phyloP scores from a whole-genome alignment of 2,113 vertebrate genomes.

The Protobothrops mucrosquamatus region DNA sequence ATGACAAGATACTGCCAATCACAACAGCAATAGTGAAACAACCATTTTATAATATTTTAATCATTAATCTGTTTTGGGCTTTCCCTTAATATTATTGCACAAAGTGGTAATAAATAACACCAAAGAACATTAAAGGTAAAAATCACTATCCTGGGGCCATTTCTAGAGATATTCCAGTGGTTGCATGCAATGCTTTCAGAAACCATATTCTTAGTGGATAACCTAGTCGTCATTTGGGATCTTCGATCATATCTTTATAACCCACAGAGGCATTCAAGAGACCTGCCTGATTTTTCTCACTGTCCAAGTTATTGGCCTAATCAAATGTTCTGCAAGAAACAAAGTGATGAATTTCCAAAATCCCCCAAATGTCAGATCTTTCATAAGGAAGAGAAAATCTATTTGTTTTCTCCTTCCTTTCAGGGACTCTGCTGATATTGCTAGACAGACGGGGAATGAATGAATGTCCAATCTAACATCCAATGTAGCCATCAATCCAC shows the following conservation, averaged over 20 bases:
- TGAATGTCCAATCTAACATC: not conserved
- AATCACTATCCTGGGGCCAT: not conserved
- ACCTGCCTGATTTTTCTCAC: not conserved
- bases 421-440: not conserved
- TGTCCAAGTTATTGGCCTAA: not conserved
- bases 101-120: not conserved
- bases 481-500: not conserved
- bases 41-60: not conserved
- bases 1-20: not conserved
- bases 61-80: not conserved
- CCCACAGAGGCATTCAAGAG: not conserved
- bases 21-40: not conserved
- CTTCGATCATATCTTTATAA: not conserved
- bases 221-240: not conserved
- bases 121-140: not conserved
- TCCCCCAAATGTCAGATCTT: not conserved
- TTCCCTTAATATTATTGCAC: not conserved
- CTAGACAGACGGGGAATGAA: not conserved
- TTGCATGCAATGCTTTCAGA: not conserved
- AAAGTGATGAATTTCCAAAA: not conserved
- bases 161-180: not conserved
- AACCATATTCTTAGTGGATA: not conserved
- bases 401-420: not conserved
- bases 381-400: not conserved
- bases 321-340: not conserved